Evolutionary conservation across 35 echinoderm and acorn worm genomes (phyloP), one percentile per base, ranked within the genome.

Genomic region (Eucidaris tribuloides): DNA sequence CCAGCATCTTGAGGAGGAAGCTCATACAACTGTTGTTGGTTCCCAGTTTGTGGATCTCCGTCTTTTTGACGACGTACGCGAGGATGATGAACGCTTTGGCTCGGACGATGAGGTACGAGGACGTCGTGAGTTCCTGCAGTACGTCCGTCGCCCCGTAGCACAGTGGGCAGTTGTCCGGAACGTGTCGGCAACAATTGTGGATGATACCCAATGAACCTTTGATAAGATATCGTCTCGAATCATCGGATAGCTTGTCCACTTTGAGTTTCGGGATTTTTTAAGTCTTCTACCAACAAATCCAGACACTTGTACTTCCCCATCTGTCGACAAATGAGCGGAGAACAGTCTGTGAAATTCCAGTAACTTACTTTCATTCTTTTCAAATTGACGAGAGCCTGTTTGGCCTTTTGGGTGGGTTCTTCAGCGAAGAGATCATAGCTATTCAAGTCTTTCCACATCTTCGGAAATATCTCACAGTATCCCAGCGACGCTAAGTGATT

Each of bases 271-370:
- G 91, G 91, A 46, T 99, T 45, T 46, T 86, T 58, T 34, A 99
- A 57, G 20, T 91, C 96, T 66, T 87, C 85, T 4, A 93, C 59
- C 31, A 90, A 58, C 2, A 86, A 43, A 5, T 82, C 79, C 49
- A 93, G 41, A 35, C 78, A 78, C 41, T 71, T 87, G 1, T 64
- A 58, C 27, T 84, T 56, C 0, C 87, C 90, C 19, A 99, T 56
- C 17, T 45, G 46, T 35, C 45, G 77, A 45, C 88, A 83, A 15
- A 80, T 39, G 39, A 68, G 45, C 36, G 38, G 39, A 34, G 82
- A 84, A 25, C 79, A 77, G 35, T 99, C 96, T 57, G 90, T 90
- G 65, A 86, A 93, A 55, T 93, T 99, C 96, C 93, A 96, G 45
- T 84, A 97, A 28, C 41, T 64, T 38, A 61, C 65, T 41, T 65